Evolutionary conservation across 1,140 invertebrate genomes (phyloP), one percentile per base, ranked within the genome.

Genomic region (Eriocheir sinensis): DNA sequence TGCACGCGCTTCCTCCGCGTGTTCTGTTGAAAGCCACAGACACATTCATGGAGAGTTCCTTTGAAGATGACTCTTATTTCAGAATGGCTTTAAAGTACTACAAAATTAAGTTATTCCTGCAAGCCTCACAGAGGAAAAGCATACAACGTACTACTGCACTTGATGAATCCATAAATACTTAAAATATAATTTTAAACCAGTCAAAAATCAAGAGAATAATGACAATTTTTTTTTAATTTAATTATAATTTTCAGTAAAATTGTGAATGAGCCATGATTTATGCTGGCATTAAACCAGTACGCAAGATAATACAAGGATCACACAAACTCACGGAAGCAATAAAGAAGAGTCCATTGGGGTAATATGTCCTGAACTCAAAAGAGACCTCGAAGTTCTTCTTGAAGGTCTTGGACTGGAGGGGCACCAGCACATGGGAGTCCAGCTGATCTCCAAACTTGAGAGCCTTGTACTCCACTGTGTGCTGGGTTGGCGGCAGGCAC

Each of bases 351-450:
- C 98, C 99, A 96, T 99, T 98, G 0, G 98, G 97, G 96, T 98
- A 98, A 96, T 98, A 99, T 0, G 98, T 99, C 40, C 98, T 97
- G 96, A 99, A 98, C 96, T 98, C 98, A 95, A 99, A 98, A 91
- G 98, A 98, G 48, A 99, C 97, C 9, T 97, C 97, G 96, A 98
- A 98, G 90, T 96, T 93, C 79, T 89, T 81, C 48, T 86, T 95
- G 79, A 96, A 95, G 2, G 93, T 95, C 96, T 98, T 97, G 94
- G 97, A 97, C 93, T 97, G 97, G 97, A 98, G 97, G 93, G 98
- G 97, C 0, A 98, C 98, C 93, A 96, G 95, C 17, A 96, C 96
- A 96, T 98, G 98, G 96, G 98, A 98, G 95, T 98, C 97, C 0
- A 97, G 96, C 90, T 97, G 97, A 96, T 99, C 98, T 3, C 98